A percentile compares a stretch with the other conserved stretches of the same genome.
phyloP scores from a whole-genome alignment of 1,140 invertebrate species.

The Drosophila ambigua region DNA sequence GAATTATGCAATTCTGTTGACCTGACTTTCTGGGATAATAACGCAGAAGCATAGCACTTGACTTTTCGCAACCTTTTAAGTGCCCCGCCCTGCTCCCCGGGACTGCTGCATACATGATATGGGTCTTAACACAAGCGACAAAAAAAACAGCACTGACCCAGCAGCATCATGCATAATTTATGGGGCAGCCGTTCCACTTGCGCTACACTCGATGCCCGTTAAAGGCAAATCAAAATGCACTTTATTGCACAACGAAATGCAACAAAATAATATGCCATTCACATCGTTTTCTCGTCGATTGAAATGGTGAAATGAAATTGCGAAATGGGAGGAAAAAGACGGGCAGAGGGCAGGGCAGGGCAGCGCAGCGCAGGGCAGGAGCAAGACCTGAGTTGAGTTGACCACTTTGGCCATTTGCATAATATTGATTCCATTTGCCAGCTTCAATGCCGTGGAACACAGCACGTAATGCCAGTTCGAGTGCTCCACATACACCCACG shows the following conservation, averaged over 20 bases:
- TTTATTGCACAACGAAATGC: slow-evolving; percentile 56
- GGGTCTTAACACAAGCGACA: not conserved
- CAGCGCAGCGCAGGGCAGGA: not conserved
- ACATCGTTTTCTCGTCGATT: slow-evolving; percentile 57
- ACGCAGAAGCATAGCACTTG: slow-evolving; percentile 8
- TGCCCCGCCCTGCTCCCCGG: slow-evolving; percentile 2
- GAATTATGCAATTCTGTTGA: slow-evolving; percentile 13
- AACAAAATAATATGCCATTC: slow-evolving; percentile 59
- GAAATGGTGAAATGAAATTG: slow-evolving; percentile 49
- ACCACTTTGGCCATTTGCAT: slow-evolving; percentile 68
- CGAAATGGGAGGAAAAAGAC: not conserved
- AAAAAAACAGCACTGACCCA: slow-evolving; percentile 19
- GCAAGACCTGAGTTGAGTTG: slow-evolving; percentile 4
- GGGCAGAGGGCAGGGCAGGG: not conserved
- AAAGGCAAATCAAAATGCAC: slow-evolving; percentile 71
- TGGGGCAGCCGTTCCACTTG: slow-evolving; percentile 19
- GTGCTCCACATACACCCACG: slow-evolving; percentile 17
- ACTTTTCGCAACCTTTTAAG: slow-evolving; percentile 19
- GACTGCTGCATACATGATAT: too few relatives aligned
- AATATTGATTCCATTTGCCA: slow-evolving; percentile 66
- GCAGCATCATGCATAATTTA: slow-evolving; percentile 61
- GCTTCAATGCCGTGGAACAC: slow-evolving; percentile 21
- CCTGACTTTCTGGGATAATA: slow-evolving; percentile 4
- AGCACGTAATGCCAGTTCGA: slow-evolving; percentile 47
- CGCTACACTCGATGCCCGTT: slow-evolving; percentile 40